Evolutionary conservation across 2,888 invertebrate genomes (phyloP), one percentile per base, ranked within the genome.

Genomic region (Biston betularia): DNA sequence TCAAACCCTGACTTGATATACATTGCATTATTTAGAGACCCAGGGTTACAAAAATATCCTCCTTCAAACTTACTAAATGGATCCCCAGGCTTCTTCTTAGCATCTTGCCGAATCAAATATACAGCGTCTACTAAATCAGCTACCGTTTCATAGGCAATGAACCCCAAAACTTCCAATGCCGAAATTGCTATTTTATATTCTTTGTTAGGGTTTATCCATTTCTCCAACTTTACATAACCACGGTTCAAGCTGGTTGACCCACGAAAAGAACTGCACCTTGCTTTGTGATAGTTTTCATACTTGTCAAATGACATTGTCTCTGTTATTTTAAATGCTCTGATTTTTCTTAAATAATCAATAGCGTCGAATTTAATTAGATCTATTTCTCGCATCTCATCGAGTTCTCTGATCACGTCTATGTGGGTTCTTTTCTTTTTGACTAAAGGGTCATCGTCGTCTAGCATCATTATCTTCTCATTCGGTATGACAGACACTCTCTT

Each of bases 81-180:
- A 83, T 97, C 97, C 2, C 95, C 95, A 49, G 92, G 88, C 50
- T 95, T 95, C 82, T 95, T 95, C 70, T 94, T 95, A 48, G 95
- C 95, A 84, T 98, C 98, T 78, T 97, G 95, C 52, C 98, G 94
- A 1, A 98, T 96, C 55, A 98, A 84, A 70, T 98, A 95, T 0
- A 97, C 96, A 75, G 96, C 95, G 88, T 98, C 98, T 1, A 97
- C 96, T 65, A 98, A 95, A 84, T 98, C 97, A 0, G 98, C 98
- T 8, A 98, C 97, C 0, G 97, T 97, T 90, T 98, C 98, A 84
- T 97, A 97, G 0, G 98, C 98, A 73, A 98, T 93, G 83, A 98
- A 98, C 54, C 97, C 95, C 70, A 98, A 87, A 4, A 98, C 96
- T 81, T 97, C 97, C 77, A 97, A 90, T 0, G 97, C 97, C 56